These are phyloP conservation scores for Scelioninae gen. 1 DNA, from an alignment of 2,888 invertebrate genomes.

Conservation along the genomic window DNA sequence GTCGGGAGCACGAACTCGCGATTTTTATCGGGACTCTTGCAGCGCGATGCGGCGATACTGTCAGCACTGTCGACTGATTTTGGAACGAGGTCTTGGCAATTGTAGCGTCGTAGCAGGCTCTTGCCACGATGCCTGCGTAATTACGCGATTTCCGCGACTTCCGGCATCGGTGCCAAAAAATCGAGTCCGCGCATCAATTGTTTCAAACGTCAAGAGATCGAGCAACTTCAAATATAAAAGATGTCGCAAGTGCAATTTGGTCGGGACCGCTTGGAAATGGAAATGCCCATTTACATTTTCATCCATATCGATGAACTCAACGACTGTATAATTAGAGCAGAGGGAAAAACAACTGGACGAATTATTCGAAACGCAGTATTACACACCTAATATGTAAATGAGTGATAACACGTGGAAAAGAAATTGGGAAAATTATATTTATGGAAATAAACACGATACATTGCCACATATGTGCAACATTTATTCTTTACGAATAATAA, in stretches of 20 bases:
- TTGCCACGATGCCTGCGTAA: slow-evolving; percentile 56
- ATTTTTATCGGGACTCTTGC: slow-evolving; percentile 47
- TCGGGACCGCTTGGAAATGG: slow-evolving; percentile 40
- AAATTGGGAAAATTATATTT: slow-evolving; percentile 43
- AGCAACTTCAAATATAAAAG: slow-evolving; percentile 29
- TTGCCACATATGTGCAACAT: too few species aligned
- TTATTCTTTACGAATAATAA: too few species aligned
- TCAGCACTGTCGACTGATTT: slow-evolving; percentile 52
- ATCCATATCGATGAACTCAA: slow-evolving; percentile 65
- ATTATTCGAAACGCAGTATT: slow-evolving; percentile 39
- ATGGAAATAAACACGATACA: slow-evolving; percentile 46
- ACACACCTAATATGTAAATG: slow-evolving; percentile 57
- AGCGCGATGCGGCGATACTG: slow-evolving; percentile 42
- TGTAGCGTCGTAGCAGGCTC: slow-evolving; percentile 15
- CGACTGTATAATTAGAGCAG: slow-evolving; percentile 50
- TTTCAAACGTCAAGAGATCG: slow-evolving; percentile 19
- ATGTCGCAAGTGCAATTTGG: slow-evolving; percentile 34
- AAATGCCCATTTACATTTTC: slow-evolving; percentile 60
- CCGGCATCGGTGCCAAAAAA: slow-evolving; percentile 49
- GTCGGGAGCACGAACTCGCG: slow-evolving; percentile 26
- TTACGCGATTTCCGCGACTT: slow-evolving; percentile 56
- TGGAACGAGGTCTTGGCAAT: slow-evolving; percentile 62
- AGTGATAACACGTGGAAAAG: slow-evolving; percentile 14
- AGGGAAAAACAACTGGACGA: slow-evolving; percentile 43
- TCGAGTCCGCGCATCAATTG: slow-evolving; percentile 20